Conservation (phyloP, 2,113 vertebrate species). For the Dendropsophus ebraccatus region DNA sequence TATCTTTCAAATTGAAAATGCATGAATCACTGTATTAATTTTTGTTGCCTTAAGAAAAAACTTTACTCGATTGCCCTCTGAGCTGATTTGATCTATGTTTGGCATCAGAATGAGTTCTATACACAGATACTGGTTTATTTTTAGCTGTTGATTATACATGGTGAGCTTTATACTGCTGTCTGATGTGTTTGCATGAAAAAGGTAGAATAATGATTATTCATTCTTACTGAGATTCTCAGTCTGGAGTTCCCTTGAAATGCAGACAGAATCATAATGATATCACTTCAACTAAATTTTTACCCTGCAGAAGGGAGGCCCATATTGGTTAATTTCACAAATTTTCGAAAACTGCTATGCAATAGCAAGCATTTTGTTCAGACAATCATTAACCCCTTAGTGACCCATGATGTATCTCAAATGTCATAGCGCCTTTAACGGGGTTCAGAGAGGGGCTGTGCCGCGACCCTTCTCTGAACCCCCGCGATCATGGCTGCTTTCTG, state of each 20-base stretch:
- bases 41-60: slow-evolving; percentile 17
- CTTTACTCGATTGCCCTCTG: slow-evolving; percentile 41
- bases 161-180: slow-evolving; percentile 44
- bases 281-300: slow-evolving; percentile 12
- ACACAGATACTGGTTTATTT: slow-evolving; percentile 42
- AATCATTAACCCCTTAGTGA: too few relatives aligned
- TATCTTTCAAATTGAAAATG: neutral
- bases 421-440: too few relatives aligned
- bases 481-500: too few relatives aligned
- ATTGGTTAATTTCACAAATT: too few relatives aligned
- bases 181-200: slow-evolving; percentile 39
- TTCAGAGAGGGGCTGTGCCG: too few relatives aligned
- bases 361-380: neutral
- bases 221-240: slow-evolving; percentile 45
- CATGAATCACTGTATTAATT: slow-evolving; percentile 17
- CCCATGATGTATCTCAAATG: too few relatives aligned
- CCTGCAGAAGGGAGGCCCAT: neutral
- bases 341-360: neutral
- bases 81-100: slow-evolving; percentile 43
- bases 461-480: too few relatives aligned
- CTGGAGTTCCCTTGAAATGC: slow-evolving; percentile 50
- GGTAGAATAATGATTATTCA: slow-evolving; percentile 57
- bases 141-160: slow-evolving; percentile 48
- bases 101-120: slow-evolving; percentile 29
- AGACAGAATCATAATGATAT: slow-evolving; percentile 37